These are phyloP conservation scores for Caenorhabditis macrosperma DNA, from an alignment of 2,888 invertebrate species.

Conservation along the genomic window DNA sequence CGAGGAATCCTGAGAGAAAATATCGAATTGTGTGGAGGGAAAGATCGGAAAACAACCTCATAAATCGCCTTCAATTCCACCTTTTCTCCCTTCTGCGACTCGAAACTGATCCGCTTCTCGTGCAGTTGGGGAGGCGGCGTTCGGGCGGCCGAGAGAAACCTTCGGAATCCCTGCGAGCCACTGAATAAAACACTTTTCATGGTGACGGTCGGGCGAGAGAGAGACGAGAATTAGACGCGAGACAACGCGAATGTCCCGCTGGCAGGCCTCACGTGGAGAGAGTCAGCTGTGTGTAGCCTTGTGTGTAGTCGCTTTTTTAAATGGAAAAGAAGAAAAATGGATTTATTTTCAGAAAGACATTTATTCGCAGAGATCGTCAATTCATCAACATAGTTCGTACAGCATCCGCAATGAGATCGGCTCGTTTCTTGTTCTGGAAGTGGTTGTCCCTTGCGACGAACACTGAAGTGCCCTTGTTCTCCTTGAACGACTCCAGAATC, in stretches of 20 bases:
- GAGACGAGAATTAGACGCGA: background rate
- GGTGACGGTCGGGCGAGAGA: background rate
- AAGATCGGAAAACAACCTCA: slow-evolving; percentile 22
- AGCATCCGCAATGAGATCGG: slow-evolving; percentile 57
- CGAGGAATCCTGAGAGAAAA: slow-evolving; percentile 59
- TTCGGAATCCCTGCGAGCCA: background rate
- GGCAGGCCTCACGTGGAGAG: background rate
- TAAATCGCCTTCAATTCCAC: slow-evolving; percentile 52
- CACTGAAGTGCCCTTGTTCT: slow-evolving; percentile 47
- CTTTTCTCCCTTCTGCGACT: slow-evolving; percentile 13
- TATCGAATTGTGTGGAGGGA: background rate
- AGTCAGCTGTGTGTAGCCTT: slow-evolving; percentile 30
- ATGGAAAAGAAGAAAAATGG: background rate
- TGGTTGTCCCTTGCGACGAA: slow-evolving; percentile 58
- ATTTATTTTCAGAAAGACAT: background rate
- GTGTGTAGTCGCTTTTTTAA: slow-evolving; percentile 23
- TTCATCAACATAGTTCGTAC: slow-evolving; percentile 60
- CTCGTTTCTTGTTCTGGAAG: slow-evolving; percentile 60
- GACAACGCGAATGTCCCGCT: too few relatives aligned
- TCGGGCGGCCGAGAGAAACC: background rate
- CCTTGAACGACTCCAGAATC: slow-evolving; percentile 22
- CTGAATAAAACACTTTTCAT: background rate
- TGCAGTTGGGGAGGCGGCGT: slow-evolving; percentile 11
- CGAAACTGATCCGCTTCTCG: slow-evolving; percentile 20
- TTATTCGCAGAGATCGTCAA: background rate